These are phyloP conservation scores for Perca schrenkii DNA, from an alignment of 2,113 vertebrate species.

Conservation along the genomic window DNA sequence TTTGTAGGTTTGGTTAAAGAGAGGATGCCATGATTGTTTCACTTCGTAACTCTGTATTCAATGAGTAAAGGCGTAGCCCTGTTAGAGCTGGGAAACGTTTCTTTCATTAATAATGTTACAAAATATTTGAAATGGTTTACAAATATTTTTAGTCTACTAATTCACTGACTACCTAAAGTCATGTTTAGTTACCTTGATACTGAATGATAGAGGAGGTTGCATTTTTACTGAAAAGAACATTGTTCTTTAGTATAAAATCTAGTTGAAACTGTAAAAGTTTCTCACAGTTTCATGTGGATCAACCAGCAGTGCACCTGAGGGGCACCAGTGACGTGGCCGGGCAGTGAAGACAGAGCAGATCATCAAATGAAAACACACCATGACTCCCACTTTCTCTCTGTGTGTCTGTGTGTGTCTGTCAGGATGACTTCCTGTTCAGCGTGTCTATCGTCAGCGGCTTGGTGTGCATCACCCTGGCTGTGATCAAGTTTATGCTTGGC, in stretches of 20 bases:
- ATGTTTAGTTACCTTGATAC: too few species aligned
- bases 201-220: too few species aligned
- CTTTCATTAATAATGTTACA: too few species aligned
- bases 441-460: slow-evolving; percentile 96
- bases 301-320: neutral
- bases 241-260: too few species aligned
- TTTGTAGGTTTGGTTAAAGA: neutral
- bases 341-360: neutral
- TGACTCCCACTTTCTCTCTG: neutral
- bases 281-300: too few species aligned
- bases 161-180: too few species aligned
- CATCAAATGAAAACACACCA: neutral
- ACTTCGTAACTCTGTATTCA: neutral
- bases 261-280: too few species aligned
- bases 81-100: too few species aligned
- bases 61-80: too few species aligned
- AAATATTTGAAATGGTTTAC: too few species aligned
- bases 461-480: slow-evolving; percentile 90
- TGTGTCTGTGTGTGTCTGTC: slow-evolving; percentile 38
- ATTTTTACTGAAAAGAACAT: too few species aligned
- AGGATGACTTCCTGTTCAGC: slow-evolving; percentile 97
- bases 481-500: slow-evolving; percentile 95
- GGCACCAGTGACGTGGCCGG: neutral
- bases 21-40: neutral
- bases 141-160: too few species aligned